Evolutionary conservation across 2,888 invertebrate genomes (phyloP), one percentile per base, ranked within the genome.

Genomic region (Aphodius granarius): DNA sequence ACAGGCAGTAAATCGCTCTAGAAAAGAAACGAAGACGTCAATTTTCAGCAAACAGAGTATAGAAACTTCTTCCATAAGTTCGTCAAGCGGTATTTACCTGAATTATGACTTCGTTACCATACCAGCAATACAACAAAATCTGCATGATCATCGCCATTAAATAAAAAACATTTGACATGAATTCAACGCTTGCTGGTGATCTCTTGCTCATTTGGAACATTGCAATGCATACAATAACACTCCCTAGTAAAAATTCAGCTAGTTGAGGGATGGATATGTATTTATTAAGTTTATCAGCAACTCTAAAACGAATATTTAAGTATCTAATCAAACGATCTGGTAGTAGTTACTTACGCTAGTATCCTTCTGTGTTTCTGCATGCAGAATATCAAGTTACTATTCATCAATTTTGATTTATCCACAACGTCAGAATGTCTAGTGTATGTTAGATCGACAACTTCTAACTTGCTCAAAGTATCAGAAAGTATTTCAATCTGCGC

Each of bases 91-190:
- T n/a, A n/a, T n/a, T 80, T 82, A 90, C 91, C 88, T 90, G 88
- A 1, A 88, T 84, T 0, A 88, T 87, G 2, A 91, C 87, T 81
- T 90, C 89, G 81, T 90, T 91, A 13, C 91, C 91, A 80, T 88
- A 89, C 85, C 89, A 90, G 82, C 91, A 91, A 83, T 89, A 90
- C 0, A 90, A 83, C 78, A 88, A 88, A 79, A 90, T 84, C 82
- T 90, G 88, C 4, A 87, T 86, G 21, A 89, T 84, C 81, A 90
- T 89, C 81, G 89, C 89, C 74, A 83, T 81, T 70, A 88, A 86
- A 83, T 89, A 90, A 23, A 89, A 85, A 1, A 85, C 81, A 87
- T 88, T 88, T 13, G 89, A 89, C 0, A 87, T 86, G 73, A 89
- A 74, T 20, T 68, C 22, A 68, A 20, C 68, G n/a, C 68, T 68